Percentiles rank a stretch among this genome's conserved stretches.
These are phyloP conservation scores for Holacanthella duospinosa DNA, from an alignment of 2,888 invertebrate genomes.

Conservation along the genomic window DNA sequence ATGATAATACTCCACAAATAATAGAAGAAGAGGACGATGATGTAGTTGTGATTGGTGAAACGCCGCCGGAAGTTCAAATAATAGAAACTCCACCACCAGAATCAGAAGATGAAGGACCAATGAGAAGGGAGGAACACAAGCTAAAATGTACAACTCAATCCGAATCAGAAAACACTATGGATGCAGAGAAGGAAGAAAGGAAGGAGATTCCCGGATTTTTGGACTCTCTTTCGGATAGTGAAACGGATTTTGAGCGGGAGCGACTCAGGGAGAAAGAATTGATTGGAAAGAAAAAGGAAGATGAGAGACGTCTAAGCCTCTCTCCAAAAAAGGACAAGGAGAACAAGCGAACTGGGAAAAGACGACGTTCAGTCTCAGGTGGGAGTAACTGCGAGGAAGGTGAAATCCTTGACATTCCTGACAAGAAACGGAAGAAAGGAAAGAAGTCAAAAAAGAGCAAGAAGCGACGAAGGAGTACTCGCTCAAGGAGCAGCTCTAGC, in stretches of 20 bases:
- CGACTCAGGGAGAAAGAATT: background rate
- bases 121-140: background rate
- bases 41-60: background rate
- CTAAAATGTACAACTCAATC: background rate
- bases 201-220: too few relatives aligned
- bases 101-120: background rate
- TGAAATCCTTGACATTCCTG: conserved; percentile 48
- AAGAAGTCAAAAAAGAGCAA: conserved; percentile 40
- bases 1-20: background rate
- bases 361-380: conserved; percentile 15
- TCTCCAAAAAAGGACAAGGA: conserved; percentile 6
- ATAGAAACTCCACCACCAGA: conserved; percentile 3
- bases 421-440: conserved; percentile 33
- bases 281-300: conserved; percentile 2
- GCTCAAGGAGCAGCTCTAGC: conserved; percentile 8
- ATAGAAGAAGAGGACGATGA: background rate
- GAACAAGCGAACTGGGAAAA: conserved; percentile 8
- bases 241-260: conserved; percentile 12
- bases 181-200: too few relatives aligned
- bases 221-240: conserved; percentile 19
- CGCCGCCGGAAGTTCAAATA: conserved; percentile 1
- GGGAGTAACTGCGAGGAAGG: conserved; percentile 47
- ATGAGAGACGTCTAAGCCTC: background rate
- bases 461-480: conserved; percentile 46
- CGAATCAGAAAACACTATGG: background rate